Base-by-base conservation (phyloP, 2,888 invertebrate species). In the Tuta absoluta region DNA sequence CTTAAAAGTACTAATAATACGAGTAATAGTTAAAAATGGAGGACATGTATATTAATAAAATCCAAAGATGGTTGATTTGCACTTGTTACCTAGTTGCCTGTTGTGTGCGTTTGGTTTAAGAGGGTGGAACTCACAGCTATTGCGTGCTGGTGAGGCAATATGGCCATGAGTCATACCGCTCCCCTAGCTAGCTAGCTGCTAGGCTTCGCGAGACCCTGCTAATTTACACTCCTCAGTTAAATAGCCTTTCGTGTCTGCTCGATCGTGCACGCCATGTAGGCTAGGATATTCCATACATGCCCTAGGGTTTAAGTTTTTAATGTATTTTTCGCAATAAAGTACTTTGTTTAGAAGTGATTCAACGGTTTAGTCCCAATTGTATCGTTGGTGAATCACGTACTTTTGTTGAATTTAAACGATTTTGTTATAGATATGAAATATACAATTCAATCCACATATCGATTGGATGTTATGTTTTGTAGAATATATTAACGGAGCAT, bases 181-280 rank as follows among this genome's bases (percentile, higher is more conserved):
- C 56, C 56, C 56, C 24, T n/a, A 12, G n/a, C n/a, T 12, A 1
- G 14, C 41, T 41, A 41, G 17, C 28, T n/a, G 56, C 28, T 56
- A 56, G 56, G 56, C 28, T 56, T 24, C 23, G 56, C n/a, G n/a
- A 56, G 24, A n/a, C 28, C 56, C 28, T 56, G 24, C 56, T 14
- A 56, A 56, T 56, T 56, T 56, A 28, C 28, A 28, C 56, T 23
- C 14, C 10, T 23, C 12, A 2, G 51, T 14, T 11, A 53, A 21
- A 24, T 4, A 11, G 17, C n/a, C 45, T 10, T 49, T 19, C 23
- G 23, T n/a, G 56, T 56, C 24, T 56, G n/a, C 5, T 3, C 56
- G n/a, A 5, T 7, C 12, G 5, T 24, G 8, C 49, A 14, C 7
- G 49, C 49, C 10, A 49, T 11, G 21, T 49, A 11, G 21, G 17